phyloP scores from a whole-genome alignment of 2,797 vertebrate genomes.

The Eurystomus glaucurus region DNA sequence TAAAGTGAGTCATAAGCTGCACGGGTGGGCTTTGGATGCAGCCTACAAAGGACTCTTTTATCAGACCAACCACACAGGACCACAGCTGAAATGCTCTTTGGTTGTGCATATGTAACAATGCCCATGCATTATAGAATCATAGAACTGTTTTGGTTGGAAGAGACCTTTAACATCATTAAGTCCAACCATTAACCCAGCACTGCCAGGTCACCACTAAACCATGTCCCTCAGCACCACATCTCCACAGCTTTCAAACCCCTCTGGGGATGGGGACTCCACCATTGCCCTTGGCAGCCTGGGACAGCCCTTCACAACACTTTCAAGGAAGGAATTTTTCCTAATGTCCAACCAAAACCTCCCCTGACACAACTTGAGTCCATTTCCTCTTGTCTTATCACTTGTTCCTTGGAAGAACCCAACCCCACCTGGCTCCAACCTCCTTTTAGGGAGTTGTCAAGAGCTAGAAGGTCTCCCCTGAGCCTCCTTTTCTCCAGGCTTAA shows the following conservation, averaged over 20 bases:
- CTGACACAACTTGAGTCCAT: too few relatives aligned
- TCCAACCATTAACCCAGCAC: neutral
- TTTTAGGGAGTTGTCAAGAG: too few relatives aligned
- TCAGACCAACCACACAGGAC: neutral
- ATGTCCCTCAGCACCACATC: neutral
- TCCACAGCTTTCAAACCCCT: neutral
- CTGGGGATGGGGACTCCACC: too few relatives aligned
- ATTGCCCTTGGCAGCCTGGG: neutral
- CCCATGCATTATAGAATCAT: accelerated
- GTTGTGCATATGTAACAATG: accelerated
- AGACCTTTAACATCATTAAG: neutral
- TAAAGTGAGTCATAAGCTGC: neutral
- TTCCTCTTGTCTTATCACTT: too few relatives aligned
- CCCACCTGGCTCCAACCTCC: too few relatives aligned
- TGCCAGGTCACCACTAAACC: neutral
- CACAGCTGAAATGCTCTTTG: accelerated
- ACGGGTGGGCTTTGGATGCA: neutral
- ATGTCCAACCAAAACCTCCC: too few relatives aligned
- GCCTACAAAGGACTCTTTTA: neutral
- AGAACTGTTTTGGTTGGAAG: neutral
- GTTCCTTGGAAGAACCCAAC: too few relatives aligned
- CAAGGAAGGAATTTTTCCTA: too few relatives aligned
- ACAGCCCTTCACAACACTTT: too few relatives aligned
- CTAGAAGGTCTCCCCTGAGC: too few relatives aligned
- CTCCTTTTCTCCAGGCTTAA: too few relatives aligned